These are phyloP conservation scores for Lysandra coridon DNA, from an alignment of 2,888 invertebrate species.

Conservation along the genomic window DNA sequence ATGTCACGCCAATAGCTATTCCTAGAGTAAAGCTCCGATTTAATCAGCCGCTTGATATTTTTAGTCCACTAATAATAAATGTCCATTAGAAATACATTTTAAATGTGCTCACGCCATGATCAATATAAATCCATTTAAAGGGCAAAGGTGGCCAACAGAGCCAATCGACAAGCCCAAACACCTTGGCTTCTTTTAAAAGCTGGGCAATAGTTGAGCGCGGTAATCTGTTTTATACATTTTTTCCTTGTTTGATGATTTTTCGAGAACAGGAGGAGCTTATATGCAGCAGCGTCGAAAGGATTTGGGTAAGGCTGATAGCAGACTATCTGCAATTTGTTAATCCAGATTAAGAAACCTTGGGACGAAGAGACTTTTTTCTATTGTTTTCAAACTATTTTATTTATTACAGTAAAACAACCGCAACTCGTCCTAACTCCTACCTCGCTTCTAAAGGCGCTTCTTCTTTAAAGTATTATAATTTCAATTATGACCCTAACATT, in stretches of 20 bases:
- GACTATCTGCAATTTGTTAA: background rate
- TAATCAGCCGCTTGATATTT: constrained; percentile 13
- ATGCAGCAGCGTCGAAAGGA: background rate
- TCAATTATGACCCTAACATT: no score
- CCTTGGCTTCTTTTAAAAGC: background rate
- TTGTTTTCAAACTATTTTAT: no score
- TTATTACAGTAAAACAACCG: no score
- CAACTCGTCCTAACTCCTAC: no score
- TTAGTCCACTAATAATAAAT: background rate
- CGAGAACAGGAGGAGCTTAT: background rate
- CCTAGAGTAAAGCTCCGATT: constrained; percentile 10
- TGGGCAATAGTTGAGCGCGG: background rate
- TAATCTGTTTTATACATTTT: no score
- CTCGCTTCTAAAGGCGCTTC: no score
- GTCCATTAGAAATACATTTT: constrained; percentile 2
- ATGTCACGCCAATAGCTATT: constrained; percentile 25
- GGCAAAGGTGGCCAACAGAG: background rate
- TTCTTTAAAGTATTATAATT: no score
- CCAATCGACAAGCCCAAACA: background rate
- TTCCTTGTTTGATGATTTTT: no score
- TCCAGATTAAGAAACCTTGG: background rate
- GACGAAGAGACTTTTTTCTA: no score
- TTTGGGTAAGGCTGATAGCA: background rate
- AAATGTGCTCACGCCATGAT: background rate
- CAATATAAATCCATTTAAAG: constrained; percentile 2